These are phyloP conservation scores for Eurystomus glaucurus DNA, from an alignment of 2,797 vertebrate genomes.

Conservation along the genomic window DNA sequence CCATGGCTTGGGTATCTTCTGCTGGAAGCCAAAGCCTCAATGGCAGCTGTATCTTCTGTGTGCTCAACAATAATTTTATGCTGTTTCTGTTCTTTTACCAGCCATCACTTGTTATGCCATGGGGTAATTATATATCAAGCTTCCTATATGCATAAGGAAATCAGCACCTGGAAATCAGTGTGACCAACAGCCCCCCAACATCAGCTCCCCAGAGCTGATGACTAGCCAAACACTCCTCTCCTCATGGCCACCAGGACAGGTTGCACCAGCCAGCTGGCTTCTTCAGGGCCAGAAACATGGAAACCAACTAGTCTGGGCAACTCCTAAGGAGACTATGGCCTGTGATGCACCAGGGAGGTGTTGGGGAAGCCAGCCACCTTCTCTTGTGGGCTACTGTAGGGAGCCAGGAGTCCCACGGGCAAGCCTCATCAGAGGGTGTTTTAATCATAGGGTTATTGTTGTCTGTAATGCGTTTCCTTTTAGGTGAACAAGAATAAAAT, in stretches of 20 bases:
- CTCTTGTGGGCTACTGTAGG: neutral
- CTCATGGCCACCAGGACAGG: neutral
- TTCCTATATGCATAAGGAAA: neutral
- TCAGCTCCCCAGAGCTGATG: neutral
- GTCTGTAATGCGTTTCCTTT: neutral
- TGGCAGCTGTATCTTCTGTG: neutral
- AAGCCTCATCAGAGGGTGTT: neutral
- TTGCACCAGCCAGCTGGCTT: neutral
- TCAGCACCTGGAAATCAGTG: neutral
- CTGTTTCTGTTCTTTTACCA: neutral
- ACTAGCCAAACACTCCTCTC: neutral
- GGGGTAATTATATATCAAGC: neutral
- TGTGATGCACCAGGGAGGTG: neutral
- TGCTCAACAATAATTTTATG: neutral
- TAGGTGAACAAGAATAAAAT: conserved; percentile 12
- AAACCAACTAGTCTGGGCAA: neutral
- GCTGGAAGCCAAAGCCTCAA: neutral
- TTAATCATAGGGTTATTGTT: neutral
- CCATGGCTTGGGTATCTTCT: neutral
- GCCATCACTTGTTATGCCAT: neutral
- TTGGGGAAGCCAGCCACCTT: neutral
- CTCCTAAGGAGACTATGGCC: rapidly evolving
- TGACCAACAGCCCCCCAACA: neutral
- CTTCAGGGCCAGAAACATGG: neutral
- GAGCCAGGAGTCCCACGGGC: neutral